Evolutionary conservation across 2,797 vertebrate genomes (phyloP), one percentile per base, ranked within the genome.

Genomic region (Sebastes variabilis): DNA sequence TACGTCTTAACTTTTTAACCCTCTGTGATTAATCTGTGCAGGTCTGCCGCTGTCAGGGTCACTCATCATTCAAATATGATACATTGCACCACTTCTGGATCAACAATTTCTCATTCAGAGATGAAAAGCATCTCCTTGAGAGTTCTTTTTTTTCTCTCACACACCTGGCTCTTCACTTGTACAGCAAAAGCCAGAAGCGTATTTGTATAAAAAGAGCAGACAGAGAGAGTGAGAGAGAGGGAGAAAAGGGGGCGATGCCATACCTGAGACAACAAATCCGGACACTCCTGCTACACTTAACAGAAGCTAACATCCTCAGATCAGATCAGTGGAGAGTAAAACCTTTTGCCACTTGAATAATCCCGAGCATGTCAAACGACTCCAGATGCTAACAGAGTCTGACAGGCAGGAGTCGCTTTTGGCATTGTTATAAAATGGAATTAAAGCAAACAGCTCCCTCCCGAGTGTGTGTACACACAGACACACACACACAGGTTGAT

Each of bases 331-430:
- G 81, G 79, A 93, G 88, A 91, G 89, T 86, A 71, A 93, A 93
- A 92, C 80, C 88, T 87, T 91, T 94, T 93, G 87, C 90, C 92
- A 90, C 94, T 92, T 90, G 89, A 92, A 92, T 94, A 90, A 93
- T 93, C 89, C 72, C 12, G 67, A 88, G 88, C 92, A 90, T 86
- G 92, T 94, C 89, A 89, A 89, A 87, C 73, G 76, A 91, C 77
- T 86, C 77, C 87, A 92, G 92, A 95, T 87, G 89, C 83, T 94
- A 92, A 95, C 88, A 29, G 60, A 66, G 64, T 88, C 84, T 91
- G 93, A 94, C 92, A 94, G 79, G 73, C 87, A 79, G 72, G 70
- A 77, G 83, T 86, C 56, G 93, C 94, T 95, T 92, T 93, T 88
- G 90, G 93, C 92, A 85, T 93, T 94, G 90, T 94, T 93, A 92